Evolutionary conservation across 2,113 vertebrate species (phyloP).

Genomic region (Neotoma lepida): DNA sequence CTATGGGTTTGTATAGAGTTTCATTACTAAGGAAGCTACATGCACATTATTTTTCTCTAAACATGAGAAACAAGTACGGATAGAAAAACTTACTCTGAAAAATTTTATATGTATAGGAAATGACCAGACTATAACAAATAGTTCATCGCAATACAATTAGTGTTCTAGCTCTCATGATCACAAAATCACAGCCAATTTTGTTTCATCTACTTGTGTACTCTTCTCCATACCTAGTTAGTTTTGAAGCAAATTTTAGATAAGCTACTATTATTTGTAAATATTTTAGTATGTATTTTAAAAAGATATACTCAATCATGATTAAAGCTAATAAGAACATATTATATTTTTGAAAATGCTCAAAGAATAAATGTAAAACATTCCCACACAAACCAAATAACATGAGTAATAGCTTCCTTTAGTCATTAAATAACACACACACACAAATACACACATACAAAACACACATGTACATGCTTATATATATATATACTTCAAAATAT

Average conservation of each 20-base stretch:
- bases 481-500: background rate
- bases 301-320: background rate
- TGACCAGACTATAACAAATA: background rate
- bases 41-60: background rate
- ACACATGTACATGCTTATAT: background rate
- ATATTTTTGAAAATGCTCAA: background rate
- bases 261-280: background rate
- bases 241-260: constrained; percentile 18
- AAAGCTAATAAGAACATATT: background rate
- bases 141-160: background rate
- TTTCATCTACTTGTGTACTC: background rate
- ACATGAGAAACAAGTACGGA: background rate
- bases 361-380: background rate
- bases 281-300: background rate
- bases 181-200: background rate
- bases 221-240: background rate
- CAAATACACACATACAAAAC: too few relatives aligned
- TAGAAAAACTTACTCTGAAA: background rate
- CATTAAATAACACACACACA: background rate
- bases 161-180: background rate
- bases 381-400: background rate
- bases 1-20: background rate
- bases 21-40: background rate
- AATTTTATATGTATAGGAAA: background rate
- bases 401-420: too few relatives aligned